Evolutionary conservation across 2,888 invertebrate genomes (phyloP).

Genomic region (Chironomus riparius): DNA sequence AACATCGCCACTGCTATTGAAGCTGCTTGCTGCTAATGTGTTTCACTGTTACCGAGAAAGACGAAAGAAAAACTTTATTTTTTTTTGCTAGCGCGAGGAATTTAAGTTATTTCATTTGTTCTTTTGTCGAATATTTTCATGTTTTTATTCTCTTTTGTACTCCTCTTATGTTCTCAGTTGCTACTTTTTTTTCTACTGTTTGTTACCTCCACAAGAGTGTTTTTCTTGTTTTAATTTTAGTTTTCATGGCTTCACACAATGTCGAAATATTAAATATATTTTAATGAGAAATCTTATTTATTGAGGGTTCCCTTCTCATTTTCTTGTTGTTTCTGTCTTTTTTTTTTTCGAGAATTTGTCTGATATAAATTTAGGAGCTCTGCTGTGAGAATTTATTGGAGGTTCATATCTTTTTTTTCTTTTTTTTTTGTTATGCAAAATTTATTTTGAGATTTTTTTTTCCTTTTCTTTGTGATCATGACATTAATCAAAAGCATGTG

Average conservation of each 20-base stretch:
- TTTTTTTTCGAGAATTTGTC: neutral
- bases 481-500: too few relatives aligned
- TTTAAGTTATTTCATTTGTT: constrained; percentile 26
- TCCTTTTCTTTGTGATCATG: too few relatives aligned
- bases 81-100: constrained; percentile 4
- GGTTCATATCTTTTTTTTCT: too few relatives aligned
- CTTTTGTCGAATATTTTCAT: constrained; percentile 9
- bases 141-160: constrained; percentile 4
- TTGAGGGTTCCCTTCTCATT: too few relatives aligned
- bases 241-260: too few relatives aligned
- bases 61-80: constrained; percentile 18
- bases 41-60: neutral
- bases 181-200: neutral
- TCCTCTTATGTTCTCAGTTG: neutral
- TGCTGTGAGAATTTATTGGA: too few relatives aligned
- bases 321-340: neutral
- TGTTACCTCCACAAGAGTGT: too few relatives aligned
- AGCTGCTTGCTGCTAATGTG: constrained; percentile 2
- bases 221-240: too few relatives aligned
- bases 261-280: too few relatives aligned
- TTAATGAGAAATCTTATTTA: too few relatives aligned
- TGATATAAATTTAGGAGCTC: neutral
- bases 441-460: too few relatives aligned
- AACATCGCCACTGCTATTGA: neutral
- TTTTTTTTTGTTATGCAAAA: too few relatives aligned